These are phyloP conservation scores for Goniozus legneri DNA, from an alignment of 1,140 invertebrate genomes.

Conservation along the genomic window DNA sequence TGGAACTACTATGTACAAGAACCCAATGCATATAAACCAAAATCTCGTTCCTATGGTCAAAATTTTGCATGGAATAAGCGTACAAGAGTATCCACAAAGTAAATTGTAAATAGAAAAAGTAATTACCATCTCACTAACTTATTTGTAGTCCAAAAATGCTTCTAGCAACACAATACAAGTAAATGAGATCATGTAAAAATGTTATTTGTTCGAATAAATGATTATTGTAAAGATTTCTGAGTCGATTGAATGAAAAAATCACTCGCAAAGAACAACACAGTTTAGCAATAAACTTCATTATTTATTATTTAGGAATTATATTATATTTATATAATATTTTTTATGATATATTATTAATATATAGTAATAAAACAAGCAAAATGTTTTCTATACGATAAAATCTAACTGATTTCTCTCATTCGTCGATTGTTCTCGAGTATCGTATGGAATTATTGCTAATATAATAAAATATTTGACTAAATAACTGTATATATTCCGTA, in stretches of 20 bases:
- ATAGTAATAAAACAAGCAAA: slow-evolving; percentile 29
- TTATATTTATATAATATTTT: slow-evolving; percentile 28
- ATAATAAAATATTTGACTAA: slow-evolving; percentile 33
- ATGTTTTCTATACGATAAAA: slow-evolving; percentile 20
- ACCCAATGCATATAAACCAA: slow-evolving; percentile 56
- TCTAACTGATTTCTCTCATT: slow-evolving; percentile 24
- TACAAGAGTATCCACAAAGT: slow-evolving; percentile 93
- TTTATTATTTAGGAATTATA: slow-evolving; percentile 40
- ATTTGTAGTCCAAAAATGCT: too few species aligned
- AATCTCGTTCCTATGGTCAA: slow-evolving; percentile 85
- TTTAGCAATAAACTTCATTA: slow-evolving; percentile 28
- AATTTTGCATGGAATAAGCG: slow-evolving; percentile 97
- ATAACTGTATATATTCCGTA: slow-evolving; percentile 19
- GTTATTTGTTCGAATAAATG: background rate
- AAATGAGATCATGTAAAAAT: background rate
- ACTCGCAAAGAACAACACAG: slow-evolving; percentile 1
- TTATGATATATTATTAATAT: slow-evolving; percentile 26
- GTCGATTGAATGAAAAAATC: background rate
- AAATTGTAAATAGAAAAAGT: slow-evolving; percentile 35
- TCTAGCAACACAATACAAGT: too few species aligned
- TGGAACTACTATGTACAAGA: slow-evolving; percentile 84
- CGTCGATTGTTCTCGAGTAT: slow-evolving; percentile 16
- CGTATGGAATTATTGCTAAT: slow-evolving; percentile 24
- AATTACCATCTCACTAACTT: too few species aligned
- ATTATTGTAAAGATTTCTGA: background rate